Conservation (phyloP, 2,888 invertebrate species). For the Calliphora vomitoria region DNA sequence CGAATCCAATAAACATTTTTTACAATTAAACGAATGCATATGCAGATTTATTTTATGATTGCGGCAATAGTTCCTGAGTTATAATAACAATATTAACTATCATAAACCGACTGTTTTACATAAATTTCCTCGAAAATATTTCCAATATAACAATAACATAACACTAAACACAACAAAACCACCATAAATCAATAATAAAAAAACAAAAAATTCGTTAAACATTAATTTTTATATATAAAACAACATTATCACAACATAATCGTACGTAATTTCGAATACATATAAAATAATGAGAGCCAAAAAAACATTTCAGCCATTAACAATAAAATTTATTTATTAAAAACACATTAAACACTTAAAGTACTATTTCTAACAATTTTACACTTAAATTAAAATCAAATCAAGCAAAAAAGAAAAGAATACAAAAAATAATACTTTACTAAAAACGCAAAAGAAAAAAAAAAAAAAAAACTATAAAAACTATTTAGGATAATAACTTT, state of each 20-base stretch:
- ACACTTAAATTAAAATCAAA: slow-evolving; percentile 34
- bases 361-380: not conserved
- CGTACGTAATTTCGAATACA: slow-evolving; percentile 32
- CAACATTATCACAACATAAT: slow-evolving; percentile 53
- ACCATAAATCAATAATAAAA: slow-evolving; percentile 45
- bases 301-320: slow-evolving; percentile 50
- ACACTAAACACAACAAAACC: slow-evolving; percentile 29
- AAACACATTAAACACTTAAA: slow-evolving; percentile 22
- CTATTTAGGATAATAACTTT: slow-evolving; percentile 14
- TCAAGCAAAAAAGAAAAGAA: not conserved
- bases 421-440: not conserved
- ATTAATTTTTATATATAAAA: slow-evolving; percentile 38
- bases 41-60: too few species aligned
- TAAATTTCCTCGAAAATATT: slow-evolving; percentile 23
- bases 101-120: not conserved
- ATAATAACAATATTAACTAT: too few species aligned
- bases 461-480: slow-evolving; percentile 3
- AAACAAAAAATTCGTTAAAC: slow-evolving; percentile 38
- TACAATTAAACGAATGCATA: too few species aligned
- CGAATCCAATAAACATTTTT: too few species aligned
- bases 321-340: not conserved
- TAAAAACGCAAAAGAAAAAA: not conserved
- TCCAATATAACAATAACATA: slow-evolving; percentile 21
- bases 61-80: too few species aligned
- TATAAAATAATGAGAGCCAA: slow-evolving; percentile 39